phyloP scores from a whole-genome alignment of 2,888 invertebrate genomes.

The Epirrhoe alternata region DNA sequence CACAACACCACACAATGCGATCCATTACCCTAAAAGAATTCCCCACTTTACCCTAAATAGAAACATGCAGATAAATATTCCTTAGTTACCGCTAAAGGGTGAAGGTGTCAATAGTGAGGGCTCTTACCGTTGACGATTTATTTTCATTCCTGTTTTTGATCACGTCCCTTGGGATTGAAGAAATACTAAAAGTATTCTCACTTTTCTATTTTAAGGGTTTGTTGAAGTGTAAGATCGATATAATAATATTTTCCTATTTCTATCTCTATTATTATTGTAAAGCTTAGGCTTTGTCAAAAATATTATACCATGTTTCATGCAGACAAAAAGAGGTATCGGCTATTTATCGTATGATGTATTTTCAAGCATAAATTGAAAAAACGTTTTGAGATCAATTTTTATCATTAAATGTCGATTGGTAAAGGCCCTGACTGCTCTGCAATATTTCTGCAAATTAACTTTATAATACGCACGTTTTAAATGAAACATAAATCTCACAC shows the following conservation, averaged over 20 bases:
- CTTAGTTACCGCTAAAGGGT: constrained; percentile 48
- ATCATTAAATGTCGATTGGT: no score
- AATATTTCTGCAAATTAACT: neutral
- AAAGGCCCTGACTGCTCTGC: no score
- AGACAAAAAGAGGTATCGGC: no score
- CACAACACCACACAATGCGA: constrained; percentile 8
- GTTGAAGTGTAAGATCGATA: neutral
- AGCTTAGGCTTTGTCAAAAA: no score
- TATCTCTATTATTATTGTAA: no score
- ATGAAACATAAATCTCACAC: neutral
- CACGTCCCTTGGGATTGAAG: constrained; percentile 15
- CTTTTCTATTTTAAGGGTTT: constrained; percentile 1
- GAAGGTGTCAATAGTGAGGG: constrained; percentile 48
- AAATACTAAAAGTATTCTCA: constrained; percentile 8
- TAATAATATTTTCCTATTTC: no score
- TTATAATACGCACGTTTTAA: neutral
- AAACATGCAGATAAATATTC: constrained; percentile 50
- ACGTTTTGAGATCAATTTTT: no score
- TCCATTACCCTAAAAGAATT: constrained; percentile 24
- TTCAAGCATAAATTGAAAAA: no score
- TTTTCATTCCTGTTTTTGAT: constrained; percentile 12
- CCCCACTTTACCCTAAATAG: constrained; percentile 37
- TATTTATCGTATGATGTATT: no score
- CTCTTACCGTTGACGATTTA: constrained; percentile 37
- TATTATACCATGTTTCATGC: no score